These are phyloP conservation scores for Lathamus discolor DNA, from an alignment of 2,113 vertebrate species.

Conservation along the genomic window DNA sequence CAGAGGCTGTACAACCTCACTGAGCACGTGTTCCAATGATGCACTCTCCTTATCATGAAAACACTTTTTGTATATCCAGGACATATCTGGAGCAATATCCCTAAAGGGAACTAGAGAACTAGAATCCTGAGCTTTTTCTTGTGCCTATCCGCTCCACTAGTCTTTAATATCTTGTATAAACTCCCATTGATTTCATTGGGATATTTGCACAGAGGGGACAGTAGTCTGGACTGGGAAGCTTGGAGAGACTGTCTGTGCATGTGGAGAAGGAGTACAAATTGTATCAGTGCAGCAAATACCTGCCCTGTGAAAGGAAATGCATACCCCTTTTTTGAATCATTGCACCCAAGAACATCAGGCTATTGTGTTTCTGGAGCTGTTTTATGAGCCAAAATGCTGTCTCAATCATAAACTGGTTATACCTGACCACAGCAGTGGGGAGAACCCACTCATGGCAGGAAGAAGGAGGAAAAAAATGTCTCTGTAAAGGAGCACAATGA, in stretches of 20 bases:
- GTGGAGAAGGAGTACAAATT: not conserved
- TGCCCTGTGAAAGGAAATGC: not conserved
- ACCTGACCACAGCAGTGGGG: not conserved
- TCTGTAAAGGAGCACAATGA: not conserved
- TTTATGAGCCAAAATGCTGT: not conserved
- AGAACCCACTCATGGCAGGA: not conserved
- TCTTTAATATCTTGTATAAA: not conserved
- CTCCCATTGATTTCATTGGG: not conserved
- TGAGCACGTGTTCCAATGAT: not conserved
- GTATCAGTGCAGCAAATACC: not conserved
- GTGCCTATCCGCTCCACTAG: not conserved
- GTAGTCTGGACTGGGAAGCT: not conserved
- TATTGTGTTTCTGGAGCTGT: not conserved
- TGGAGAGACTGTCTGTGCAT: not conserved
- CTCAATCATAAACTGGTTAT: not conserved
- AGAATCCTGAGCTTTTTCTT: not conserved
- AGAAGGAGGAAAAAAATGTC: not conserved
- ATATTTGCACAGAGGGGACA: not conserved
- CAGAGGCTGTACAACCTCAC: not conserved
- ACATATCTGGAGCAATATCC: not conserved
- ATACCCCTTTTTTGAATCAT: not conserved
- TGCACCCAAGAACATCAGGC: not conserved
- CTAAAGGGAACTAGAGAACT: not conserved
- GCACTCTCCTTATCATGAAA: not conserved
- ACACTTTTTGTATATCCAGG: rapidly evolving